Evolutionary conservation across 2,888 invertebrate genomes (phyloP).

Genomic region (Cosmorhoe ocellata): DNA sequence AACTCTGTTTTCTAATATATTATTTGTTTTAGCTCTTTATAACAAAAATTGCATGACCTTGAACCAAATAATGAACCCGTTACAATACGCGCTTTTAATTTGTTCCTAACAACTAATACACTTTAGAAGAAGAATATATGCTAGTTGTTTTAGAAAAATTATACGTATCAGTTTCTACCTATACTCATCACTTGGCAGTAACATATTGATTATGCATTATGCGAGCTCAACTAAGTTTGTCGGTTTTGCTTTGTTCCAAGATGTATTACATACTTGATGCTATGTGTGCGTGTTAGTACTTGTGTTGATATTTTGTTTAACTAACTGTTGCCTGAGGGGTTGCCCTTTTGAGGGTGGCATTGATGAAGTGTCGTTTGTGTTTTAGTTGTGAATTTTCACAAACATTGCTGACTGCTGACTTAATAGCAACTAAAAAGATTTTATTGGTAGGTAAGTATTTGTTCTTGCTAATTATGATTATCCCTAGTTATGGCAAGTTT

Average conservation of each 20-base stretch:
- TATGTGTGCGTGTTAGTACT: slow-evolving; percentile 16
- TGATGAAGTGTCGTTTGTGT: slow-evolving; percentile 6
- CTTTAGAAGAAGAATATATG: too few species aligned
- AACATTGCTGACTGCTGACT: background rate
- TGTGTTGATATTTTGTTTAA: slow-evolving; percentile 26
- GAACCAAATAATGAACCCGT: too few species aligned
- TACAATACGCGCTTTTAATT: too few species aligned
- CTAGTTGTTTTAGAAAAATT: too few species aligned
- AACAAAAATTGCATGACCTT: too few species aligned
- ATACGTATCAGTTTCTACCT: too few species aligned
- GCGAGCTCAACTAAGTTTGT: slow-evolving; percentile 49
- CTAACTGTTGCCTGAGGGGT: slow-evolving; percentile 11
- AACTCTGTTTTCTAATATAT: too few species aligned
- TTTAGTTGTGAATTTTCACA: slow-evolving; percentile 1
- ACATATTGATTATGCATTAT: slow-evolving; percentile 66
- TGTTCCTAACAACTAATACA: too few species aligned
- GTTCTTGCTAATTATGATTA: too few species aligned
- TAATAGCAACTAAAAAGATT: background rate
- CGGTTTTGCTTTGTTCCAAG: slow-evolving; percentile 37
- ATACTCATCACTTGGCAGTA: slow-evolving; percentile 4
- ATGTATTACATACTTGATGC: slow-evolving; percentile 29
- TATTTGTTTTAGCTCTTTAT: too few species aligned
- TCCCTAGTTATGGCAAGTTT: too few species aligned
- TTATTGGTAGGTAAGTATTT: too few species aligned
- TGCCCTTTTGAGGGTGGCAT: slow-evolving; percentile 16